Conservation (phyloP, 2,888 invertebrate species). For the Dichetophora obliterata region DNA sequence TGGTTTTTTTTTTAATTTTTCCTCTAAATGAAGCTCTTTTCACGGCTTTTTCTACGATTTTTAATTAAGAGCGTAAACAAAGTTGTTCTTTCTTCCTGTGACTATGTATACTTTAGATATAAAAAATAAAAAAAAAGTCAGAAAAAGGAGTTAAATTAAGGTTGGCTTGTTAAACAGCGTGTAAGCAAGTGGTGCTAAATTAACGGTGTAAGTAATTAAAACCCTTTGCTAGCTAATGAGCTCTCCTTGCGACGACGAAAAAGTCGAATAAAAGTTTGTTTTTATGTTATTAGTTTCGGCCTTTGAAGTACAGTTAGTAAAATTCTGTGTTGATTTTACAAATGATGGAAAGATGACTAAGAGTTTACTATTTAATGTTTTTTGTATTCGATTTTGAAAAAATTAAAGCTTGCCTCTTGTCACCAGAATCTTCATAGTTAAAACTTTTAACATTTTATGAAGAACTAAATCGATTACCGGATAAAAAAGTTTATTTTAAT, state of each 20-base stretch:
- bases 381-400: no score
- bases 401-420: no score
- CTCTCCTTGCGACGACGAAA: constrained; percentile 51
- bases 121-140: not conserved
- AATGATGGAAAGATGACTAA: no score
- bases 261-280: constrained; percentile 27
- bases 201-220: constrained; percentile 70
- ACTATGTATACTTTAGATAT: not conserved
- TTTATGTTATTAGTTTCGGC: constrained; percentile 27
- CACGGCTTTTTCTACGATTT: constrained; percentile 29
- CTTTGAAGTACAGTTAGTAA: constrained; percentile 33
- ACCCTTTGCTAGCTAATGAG: constrained; percentile 67
- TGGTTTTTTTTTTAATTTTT: constrained; percentile 45
- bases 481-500: no score
- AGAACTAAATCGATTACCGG: no score
- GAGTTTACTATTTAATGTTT: no score
- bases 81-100: constrained; percentile 50
- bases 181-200: constrained; percentile 70
- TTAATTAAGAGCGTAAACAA: constrained; percentile 55
- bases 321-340: not conserved
- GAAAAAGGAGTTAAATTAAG: constrained; percentile 44
- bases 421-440: no score
- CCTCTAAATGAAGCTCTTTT: constrained; percentile 45
- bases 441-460: no score
- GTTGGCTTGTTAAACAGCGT: constrained; percentile 68